Percentiles rank a stretch among this genome's conserved stretches.
These are phyloP conservation scores for Macrosteles quadrilineatus DNA, from an alignment of 1,140 invertebrate species.

Conservation along the genomic window DNA sequence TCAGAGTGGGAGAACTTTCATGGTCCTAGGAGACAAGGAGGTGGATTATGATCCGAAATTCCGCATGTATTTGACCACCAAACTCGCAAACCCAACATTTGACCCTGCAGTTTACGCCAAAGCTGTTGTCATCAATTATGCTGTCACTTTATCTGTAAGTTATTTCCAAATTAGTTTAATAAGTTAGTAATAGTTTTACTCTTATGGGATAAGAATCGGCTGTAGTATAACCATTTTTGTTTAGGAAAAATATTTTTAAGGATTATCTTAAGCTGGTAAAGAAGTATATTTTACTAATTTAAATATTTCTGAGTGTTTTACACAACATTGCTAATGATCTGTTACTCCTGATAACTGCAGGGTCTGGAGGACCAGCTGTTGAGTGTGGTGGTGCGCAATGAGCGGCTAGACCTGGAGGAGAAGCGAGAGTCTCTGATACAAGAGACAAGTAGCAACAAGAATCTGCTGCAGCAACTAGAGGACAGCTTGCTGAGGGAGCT, in stretches of 20 bases:
- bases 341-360: slow-evolving; percentile 52
- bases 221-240: no score
- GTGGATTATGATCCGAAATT: slow-evolving; percentile 87
- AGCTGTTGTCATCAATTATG: slow-evolving; percentile 88
- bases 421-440: slow-evolving; percentile 78
- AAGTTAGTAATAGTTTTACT: slow-evolving; percentile 1
- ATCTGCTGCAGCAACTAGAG: slow-evolving; percentile 76
- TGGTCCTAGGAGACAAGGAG: slow-evolving; percentile 56
- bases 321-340: no score
- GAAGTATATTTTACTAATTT: no score
- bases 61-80: slow-evolving; percentile 84
- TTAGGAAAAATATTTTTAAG: no score
- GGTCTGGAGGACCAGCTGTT: slow-evolving; percentile 87
- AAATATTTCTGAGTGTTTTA: no score
- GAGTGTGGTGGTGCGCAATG: slow-evolving; percentile 80
- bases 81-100: slow-evolving; percentile 82
- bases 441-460: slow-evolving; percentile 86
- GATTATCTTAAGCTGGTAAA: no score
- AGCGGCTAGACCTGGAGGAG: slow-evolving; percentile 82
- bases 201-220: no score
- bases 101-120: slow-evolving; percentile 82
- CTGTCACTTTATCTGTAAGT: slow-evolving; percentile 73
- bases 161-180: slow-evolving; percentile 12
- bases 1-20: slow-evolving; percentile 61
- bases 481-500: slow-evolving; percentile 80